These are phyloP conservation scores for Toxostoma redivivum DNA, from an alignment of 2,113 vertebrate species.

Conservation along the genomic window DNA sequence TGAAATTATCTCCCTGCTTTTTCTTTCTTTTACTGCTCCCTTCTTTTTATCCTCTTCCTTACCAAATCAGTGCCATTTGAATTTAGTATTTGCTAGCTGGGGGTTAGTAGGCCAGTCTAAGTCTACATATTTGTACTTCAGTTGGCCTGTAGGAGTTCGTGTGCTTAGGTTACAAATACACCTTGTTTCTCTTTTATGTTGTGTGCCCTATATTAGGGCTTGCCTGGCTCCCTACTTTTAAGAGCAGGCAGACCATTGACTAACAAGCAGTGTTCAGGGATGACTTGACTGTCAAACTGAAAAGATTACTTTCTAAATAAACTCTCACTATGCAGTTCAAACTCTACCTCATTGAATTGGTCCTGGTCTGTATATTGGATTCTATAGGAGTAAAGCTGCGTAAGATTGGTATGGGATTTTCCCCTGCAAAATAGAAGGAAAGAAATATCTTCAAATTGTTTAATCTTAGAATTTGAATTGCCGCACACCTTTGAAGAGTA, in stretches of 20 bases:
- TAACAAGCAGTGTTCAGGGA: not conserved
- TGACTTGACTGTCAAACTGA: not conserved
- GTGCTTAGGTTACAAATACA: not conserved
- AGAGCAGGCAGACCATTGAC: not conserved
- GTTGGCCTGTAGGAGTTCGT: not conserved
- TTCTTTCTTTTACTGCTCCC: not conserved
- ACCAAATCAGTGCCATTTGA: not conserved
- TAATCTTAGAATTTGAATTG: not conserved
- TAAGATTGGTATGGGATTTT: not conserved
- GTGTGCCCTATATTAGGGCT: not conserved
- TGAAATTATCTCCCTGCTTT: not conserved
- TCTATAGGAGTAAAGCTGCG: not conserved
- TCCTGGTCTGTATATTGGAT: not conserved
- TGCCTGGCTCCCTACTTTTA: not conserved
- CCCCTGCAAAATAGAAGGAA: not conserved
- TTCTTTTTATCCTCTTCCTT: not conserved
- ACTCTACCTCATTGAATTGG: not conserved
- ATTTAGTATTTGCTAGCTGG: not conserved
- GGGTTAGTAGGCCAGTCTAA: not conserved
- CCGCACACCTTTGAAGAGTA: not conserved
- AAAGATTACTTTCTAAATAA: not conserved
- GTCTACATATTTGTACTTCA: not conserved
- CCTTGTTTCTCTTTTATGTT: not conserved
- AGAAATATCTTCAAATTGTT: not conserved
- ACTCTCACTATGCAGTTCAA: not conserved